phyloP scores from a whole-genome alignment of 2,888 invertebrate species.

The Netelia inedita region DNA sequence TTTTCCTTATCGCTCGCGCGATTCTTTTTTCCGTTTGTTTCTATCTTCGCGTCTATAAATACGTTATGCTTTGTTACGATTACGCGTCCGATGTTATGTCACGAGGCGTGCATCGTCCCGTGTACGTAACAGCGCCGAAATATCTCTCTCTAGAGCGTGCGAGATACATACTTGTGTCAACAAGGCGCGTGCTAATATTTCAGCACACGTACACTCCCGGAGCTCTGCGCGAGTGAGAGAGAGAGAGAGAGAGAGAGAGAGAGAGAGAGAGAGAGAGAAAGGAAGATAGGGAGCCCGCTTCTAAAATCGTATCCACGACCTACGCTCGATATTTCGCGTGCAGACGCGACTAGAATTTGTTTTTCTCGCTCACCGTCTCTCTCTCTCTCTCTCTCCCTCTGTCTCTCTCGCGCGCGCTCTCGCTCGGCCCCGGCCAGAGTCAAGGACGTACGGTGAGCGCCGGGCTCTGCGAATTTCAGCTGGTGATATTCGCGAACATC shows the following conservation, averaged over 20 bases:
- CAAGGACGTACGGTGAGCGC: conserved; percentile 63
- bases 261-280: conserved; percentile 39
- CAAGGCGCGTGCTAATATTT: neutral
- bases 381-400: conserved; percentile 6
- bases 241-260: conserved; percentile 20
- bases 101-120: neutral
- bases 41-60: neutral
- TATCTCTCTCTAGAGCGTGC: conserved; percentile 24
- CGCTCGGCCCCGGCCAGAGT: conserved; percentile 55
- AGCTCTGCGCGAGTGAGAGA: conserved; percentile 32
- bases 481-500: conserved; percentile 51
- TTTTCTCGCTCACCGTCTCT: conserved; percentile 14
- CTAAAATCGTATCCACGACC: conserved; percentile 71
- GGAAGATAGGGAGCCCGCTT: conserved; percentile 49
- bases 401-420: conserved; percentile 23
- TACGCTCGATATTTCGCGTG: conserved; percentile 69
- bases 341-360: conserved; percentile 67
- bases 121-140: neutral
- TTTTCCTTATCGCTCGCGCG: no score
- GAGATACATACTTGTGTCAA: conserved; percentile 33
- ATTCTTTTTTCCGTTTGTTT: no score
- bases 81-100: neutral
- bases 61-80: neutral
- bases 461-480: conserved; percentile 61
- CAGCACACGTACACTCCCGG: neutral